A percentile compares a stretch with the other conserved stretches of the same genome.
Conservation (phyloP, 2,797 vertebrate species). For the Tapera naevia region DNA sequence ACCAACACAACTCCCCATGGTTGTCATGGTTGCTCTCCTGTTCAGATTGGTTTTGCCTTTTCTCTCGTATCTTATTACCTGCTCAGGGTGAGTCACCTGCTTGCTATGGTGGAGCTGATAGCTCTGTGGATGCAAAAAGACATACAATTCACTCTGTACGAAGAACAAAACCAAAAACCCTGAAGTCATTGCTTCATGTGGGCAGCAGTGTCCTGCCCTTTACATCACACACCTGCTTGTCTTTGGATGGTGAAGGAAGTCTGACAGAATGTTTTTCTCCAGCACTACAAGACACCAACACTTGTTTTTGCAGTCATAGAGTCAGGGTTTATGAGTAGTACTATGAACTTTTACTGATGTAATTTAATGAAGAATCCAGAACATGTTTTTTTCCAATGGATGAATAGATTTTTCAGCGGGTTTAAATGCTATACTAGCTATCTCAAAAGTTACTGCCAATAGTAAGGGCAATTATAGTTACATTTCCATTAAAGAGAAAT, state of each 20-base stretch:
- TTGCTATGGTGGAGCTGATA: not conserved
- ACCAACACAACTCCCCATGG: not conserved
- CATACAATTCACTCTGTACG: not conserved
- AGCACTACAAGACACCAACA: not conserved
- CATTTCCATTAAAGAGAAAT: not conserved
- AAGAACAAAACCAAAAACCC: not conserved
- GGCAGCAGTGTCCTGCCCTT: not conserved
- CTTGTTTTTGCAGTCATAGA: not conserved
- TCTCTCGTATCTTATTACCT: not conserved
- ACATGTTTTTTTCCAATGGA: not conserved
- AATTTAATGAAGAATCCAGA: not conserved
- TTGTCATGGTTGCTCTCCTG: not conserved
- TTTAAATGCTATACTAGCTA: not conserved
- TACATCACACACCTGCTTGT: fast-evolving
- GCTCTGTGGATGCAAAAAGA: not conserved
- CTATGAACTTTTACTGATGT: not conserved
- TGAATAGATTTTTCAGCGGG: not conserved
- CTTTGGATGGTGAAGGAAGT: not conserved
- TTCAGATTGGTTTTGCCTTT: not conserved
- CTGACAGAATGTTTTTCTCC: not conserved
- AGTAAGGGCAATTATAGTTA: not conserved
- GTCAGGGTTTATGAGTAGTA: not conserved
- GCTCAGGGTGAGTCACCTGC: not conserved
- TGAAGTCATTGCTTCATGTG: not conserved
- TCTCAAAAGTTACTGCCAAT: not conserved